These are phyloP conservation scores for Barnardius zonarius DNA, from an alignment of 2,113 vertebrate species.

Conservation along the genomic window DNA sequence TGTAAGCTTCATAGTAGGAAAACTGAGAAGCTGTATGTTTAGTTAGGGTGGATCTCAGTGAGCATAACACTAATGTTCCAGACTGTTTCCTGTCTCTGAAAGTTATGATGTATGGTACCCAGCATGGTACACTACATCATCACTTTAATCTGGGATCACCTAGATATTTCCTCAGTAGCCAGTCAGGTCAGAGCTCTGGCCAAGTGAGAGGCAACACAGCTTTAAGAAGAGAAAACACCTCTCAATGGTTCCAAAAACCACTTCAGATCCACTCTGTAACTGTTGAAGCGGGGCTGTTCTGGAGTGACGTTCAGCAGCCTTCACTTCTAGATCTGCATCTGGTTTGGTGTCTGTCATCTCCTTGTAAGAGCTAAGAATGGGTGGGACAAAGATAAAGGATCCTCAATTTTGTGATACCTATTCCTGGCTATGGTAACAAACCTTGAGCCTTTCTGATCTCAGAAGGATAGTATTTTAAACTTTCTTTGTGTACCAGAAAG, in stretches of 20 bases:
- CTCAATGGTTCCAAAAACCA: neutral
- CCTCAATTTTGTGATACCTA: neutral
- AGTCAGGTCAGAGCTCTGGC: neutral
- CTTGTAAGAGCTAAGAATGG: neutral
- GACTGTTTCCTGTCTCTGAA: neutral
- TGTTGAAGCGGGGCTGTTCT: neutral
- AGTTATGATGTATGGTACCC: neutral
- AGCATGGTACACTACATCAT: neutral
- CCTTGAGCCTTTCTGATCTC: neutral
- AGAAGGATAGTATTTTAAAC: neutral
- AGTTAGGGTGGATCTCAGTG: neutral
- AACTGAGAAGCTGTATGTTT: neutral
- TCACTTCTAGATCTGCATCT: neutral
- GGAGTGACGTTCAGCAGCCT: neutral
- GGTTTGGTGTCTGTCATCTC: neutral
- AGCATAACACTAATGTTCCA: neutral
- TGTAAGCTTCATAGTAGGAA: neutral
- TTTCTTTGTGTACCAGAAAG: neutral
- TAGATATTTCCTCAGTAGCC: neutral
- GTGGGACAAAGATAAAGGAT: neutral
- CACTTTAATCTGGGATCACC: neutral
- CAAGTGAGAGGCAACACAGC: neutral
- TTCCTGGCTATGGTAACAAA: neutral
- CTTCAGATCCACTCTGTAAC: neutral
- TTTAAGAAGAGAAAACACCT: neutral